phyloP scores from a whole-genome alignment of 2,113 vertebrate species.

The Rhynchopsitta pachyrhyncha region DNA sequence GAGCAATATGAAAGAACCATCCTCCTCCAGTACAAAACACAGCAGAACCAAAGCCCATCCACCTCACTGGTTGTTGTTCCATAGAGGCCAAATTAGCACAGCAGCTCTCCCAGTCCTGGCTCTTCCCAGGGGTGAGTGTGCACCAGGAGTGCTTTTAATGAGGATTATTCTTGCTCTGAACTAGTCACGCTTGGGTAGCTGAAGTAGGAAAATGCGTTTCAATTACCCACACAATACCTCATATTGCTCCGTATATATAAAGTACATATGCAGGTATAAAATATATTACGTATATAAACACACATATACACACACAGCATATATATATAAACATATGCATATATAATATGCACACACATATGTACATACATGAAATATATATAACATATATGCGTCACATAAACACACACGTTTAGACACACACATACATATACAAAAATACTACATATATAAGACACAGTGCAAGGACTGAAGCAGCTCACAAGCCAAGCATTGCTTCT shows the following conservation, averaged over 20 bases:
- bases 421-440: background rate
- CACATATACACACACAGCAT: background rate
- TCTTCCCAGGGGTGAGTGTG: fast-evolving
- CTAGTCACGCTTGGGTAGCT: background rate
- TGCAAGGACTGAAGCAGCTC: background rate
- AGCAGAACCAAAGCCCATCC: background rate
- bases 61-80: background rate
- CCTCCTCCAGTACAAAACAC: background rate
- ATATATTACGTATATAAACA: background rate
- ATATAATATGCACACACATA: background rate
- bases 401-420: background rate
- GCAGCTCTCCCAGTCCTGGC: background rate
- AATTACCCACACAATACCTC: background rate
- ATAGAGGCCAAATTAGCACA: background rate
- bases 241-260: background rate
- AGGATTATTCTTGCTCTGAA: background rate
- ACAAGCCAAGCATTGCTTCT: background rate
- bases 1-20: background rate
- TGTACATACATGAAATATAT: no score
- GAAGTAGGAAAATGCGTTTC: background rate
- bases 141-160: background rate
- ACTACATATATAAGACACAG: background rate
- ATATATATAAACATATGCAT: background rate
- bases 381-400: background rate
- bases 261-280: background rate